Evolutionary conservation across 2,113 vertebrate genomes (phyloP), one percentile per base, ranked within the genome.

Genomic region (Tangachromis dhanisi): DNA sequence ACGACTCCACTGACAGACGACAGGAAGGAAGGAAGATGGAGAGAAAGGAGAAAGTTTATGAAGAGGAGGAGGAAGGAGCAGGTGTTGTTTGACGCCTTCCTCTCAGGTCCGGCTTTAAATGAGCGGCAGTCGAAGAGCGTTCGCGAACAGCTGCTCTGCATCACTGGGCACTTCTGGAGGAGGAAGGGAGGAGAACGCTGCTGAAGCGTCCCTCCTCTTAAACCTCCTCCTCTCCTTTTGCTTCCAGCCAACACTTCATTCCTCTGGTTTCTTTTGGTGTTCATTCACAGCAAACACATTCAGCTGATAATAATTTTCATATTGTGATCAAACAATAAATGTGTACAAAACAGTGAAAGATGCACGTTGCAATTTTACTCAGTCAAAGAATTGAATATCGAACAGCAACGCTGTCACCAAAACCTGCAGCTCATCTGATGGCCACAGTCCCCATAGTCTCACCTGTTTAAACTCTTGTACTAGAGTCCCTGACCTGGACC

Each of bases 71-170:
- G 81, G 71, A 91, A 51, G 88, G 76, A 86, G 87, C 88, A 85
- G 90, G 88, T 93, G 90, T 80, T 92, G 83, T 83, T 91, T 89
- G 66, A 82, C 54, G 79, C 79, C 89, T 89, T 83, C 86, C 92
- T 85, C 84, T 90, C 90, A 88, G 89, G 89, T 86, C 82, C 80
- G 86, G 92, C 91, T 91, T 54, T 89, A 93, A 92, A 93, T 89
- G 89, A 83, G 83, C 80, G 49, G 54, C 84, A 71, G 85, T 79
- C 7, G 35, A 42, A 26, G 45, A 80, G 73, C 63, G 24, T 17
- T 61, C 12, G 40, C 16, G 1, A 83, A 76, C 85, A 91, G 83
- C 80, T 51, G 85, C 4, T 81, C 61, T 35, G 63, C 68, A 59
- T 53, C 51, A 19, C 66, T 29, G 8, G 12, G 7, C 9, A 1